Evolutionary conservation across 2,797 vertebrate species (phyloP).

Genomic region (Eleutherodactylus coqui): DNA sequence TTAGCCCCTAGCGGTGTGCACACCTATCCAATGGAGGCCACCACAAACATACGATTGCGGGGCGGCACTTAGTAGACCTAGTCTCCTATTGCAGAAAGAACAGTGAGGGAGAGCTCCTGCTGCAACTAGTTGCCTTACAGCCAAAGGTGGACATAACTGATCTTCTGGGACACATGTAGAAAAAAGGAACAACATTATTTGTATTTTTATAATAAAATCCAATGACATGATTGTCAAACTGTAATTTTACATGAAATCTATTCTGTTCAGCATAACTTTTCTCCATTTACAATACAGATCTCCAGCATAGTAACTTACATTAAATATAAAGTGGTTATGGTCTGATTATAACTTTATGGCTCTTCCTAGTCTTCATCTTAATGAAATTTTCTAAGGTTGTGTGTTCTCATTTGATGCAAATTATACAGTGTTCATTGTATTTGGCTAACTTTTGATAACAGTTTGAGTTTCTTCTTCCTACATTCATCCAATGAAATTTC

Average conservation of each 20-base stretch:
- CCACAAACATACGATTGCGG: too few species aligned
- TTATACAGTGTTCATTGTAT: conserved; percentile 38
- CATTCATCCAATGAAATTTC: conserved; percentile 15
- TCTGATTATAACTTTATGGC: conserved; percentile 24
- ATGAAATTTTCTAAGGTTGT: conserved; percentile 34
- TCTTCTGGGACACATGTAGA: neutral
- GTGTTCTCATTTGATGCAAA: conserved; percentile 37
- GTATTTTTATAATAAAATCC: neutral
- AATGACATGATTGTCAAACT: neutral
- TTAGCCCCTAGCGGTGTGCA: too few species aligned
- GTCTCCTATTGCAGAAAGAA: neutral
- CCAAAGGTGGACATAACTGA: neutral
- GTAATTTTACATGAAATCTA: neutral
- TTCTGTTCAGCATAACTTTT: neutral
- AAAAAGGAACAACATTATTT: neutral
- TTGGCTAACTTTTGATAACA: conserved; percentile 42
- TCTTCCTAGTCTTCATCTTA: conserved; percentile 19
- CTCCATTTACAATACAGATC: neutral
- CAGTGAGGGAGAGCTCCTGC: neutral
- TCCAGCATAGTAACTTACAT: conserved; percentile 20
- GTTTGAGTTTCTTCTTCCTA: conserved; percentile 19
- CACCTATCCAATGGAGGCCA: too few species aligned
- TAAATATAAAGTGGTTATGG: neutral
- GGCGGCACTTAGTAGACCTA: neutral
- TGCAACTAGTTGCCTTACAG: neutral